Conservation (phyloP, 1,140 invertebrate species). For the Pararge aegeria region DNA sequence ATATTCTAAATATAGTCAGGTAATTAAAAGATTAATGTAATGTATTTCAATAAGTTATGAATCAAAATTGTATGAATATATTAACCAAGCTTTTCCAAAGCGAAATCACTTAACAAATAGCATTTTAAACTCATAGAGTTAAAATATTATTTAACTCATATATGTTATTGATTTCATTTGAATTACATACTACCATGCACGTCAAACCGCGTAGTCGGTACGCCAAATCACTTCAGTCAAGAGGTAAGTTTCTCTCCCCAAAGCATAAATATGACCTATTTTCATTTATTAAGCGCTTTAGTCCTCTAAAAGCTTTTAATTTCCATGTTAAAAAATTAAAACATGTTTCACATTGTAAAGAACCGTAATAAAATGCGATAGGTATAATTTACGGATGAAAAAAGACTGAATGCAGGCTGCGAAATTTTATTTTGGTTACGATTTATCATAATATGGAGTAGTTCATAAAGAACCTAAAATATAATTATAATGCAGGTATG, state of each 20-base stretch:
- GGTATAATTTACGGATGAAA: constrained; percentile 28
- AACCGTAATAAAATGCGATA: constrained; percentile 35
- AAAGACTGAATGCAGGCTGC: constrained; percentile 23
- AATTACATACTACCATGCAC: constrained; percentile 31
- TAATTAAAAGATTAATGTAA: too few relatives aligned
- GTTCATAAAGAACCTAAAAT: constrained; percentile 4
- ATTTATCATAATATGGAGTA: constrained; percentile 9
- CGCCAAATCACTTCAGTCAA: constrained; percentile 34
- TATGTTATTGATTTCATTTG: constrained; percentile 24
- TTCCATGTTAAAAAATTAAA: constrained; percentile 38
- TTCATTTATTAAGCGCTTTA: constrained; percentile 38
- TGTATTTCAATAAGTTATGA: neutral
- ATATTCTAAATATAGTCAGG: too few relatives aligned
- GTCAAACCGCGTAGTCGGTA: constrained; percentile 27
- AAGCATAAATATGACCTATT: constrained; percentile 43
- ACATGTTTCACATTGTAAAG: constrained; percentile 38
- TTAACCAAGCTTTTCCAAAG: neutral
- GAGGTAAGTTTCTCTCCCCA: constrained; percentile 35
- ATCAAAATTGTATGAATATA: neutral
- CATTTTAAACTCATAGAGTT: neutral
- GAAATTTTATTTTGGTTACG: constrained; percentile 18
- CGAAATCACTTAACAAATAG: neutral
- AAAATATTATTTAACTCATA: constrained; percentile 8
- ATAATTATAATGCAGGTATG: neutral
- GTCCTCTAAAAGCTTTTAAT: constrained; percentile 38